These are phyloP conservation scores for Ramazzottius varieornatus DNA, from an alignment of 2,888 invertebrate genomes.

Conservation along the genomic window DNA sequence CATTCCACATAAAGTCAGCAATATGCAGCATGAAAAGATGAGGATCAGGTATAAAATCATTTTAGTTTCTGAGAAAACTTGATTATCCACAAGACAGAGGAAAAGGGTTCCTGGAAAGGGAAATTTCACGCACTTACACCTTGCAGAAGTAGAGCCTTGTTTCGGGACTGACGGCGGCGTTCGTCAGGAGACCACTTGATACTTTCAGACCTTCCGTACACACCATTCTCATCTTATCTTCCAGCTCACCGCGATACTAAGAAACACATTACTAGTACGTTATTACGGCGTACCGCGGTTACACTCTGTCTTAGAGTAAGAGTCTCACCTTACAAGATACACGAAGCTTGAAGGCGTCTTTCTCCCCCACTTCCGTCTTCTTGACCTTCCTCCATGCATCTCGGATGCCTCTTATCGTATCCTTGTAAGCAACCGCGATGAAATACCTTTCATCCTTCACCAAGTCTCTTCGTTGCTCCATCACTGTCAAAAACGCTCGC, in stretches of 20 bases:
- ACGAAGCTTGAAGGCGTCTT: neutral
- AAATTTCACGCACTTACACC: neutral
- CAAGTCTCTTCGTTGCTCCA: neutral
- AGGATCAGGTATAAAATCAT: too few relatives aligned
- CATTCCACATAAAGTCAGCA: too few relatives aligned
- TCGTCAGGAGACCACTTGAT: neutral
- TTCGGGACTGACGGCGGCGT: neutral
- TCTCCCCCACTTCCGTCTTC: neutral
- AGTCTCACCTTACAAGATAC: neutral
- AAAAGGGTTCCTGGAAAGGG: neutral
- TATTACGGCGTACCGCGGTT: neutral
- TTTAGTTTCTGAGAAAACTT: too few relatives aligned
- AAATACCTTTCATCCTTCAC: conserved; percentile 1
- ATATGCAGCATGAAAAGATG: too few relatives aligned
- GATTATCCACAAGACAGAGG: too few relatives aligned
- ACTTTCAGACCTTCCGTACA: neutral
- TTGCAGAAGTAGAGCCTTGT: neutral
- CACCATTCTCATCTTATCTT: neutral
- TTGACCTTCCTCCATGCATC: neutral
- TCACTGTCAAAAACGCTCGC: neutral
- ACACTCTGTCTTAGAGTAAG: too few relatives aligned
- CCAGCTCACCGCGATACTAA: neutral
- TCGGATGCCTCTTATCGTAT: neutral
- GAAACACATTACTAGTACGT: neutral
- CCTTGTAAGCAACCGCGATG: neutral